Conservation (phyloP, 2,888 invertebrate genomes). For the Trachelus stipa region DNA sequence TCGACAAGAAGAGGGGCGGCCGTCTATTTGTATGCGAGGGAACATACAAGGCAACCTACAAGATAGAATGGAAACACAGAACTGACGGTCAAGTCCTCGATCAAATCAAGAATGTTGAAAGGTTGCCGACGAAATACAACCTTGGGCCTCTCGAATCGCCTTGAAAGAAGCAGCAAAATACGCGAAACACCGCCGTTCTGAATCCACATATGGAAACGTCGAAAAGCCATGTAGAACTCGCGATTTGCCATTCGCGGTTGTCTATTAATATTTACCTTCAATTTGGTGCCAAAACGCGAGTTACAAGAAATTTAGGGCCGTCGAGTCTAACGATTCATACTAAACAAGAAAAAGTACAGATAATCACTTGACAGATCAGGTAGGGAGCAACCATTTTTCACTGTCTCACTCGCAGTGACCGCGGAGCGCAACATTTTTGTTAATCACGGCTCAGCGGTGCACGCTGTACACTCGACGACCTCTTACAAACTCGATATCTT, state of each 20-base stretch:
- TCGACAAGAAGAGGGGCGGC: conserved; percentile 8
- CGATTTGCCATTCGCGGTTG: conserved; percentile 5
- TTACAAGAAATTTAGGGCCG: conserved; percentile 42
- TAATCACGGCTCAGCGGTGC: conserved; percentile 12
- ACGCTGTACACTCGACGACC: neutral
- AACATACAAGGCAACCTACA: conserved; percentile 24
- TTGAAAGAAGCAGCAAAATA: conserved; percentile 36
- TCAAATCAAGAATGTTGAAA: conserved; percentile 23
- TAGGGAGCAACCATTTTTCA: conserved; percentile 52
- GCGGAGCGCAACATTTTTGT: conserved; percentile 29
- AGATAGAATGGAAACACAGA: conserved; percentile 31
- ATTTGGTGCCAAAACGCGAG: conserved; percentile 41
- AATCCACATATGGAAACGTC: conserved; percentile 45
- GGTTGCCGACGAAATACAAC: conserved; percentile 45
- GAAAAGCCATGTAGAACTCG: neutral
- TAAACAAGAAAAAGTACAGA: conserved; percentile 33
- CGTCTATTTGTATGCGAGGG: conserved; percentile 26
- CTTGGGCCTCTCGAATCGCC: conserved; percentile 47
- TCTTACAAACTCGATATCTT: conserved; percentile 13
- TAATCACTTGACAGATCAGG: conserved; percentile 51
- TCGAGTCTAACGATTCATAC: conserved; percentile 38
- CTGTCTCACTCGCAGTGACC: conserved; percentile 29
- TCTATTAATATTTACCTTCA: conserved; percentile 36
- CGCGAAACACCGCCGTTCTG: conserved; percentile 25
- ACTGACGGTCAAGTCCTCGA: conserved; percentile 12